Conservation (phyloP, 2,113 vertebrate species). For the Sinocyclocheilus anophthalmus region DNA sequence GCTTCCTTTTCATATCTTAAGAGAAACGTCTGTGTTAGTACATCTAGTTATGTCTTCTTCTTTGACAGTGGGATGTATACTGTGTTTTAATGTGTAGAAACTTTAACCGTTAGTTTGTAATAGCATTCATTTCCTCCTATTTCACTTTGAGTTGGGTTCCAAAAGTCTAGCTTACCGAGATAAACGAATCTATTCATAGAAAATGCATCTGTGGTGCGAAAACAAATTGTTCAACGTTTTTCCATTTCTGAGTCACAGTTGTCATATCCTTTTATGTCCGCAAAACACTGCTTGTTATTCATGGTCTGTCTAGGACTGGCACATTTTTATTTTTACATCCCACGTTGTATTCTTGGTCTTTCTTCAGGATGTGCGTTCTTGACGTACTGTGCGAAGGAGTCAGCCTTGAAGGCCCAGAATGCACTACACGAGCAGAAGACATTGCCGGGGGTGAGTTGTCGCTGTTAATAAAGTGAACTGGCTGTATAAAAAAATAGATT, state of each 20-base stretch:
- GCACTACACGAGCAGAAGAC: conserved; percentile 81
- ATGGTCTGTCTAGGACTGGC: conserved; percentile 2
- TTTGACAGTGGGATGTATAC: not conserved
- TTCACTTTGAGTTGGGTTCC: not conserved
- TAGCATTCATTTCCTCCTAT: not conserved
- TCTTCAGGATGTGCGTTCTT: conserved; percentile 76
- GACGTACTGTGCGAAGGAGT: conserved; percentile 79
- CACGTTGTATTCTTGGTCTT: not conserved
- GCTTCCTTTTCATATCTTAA: conserved; percentile 16
- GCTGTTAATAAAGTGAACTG: conserved; percentile 7
- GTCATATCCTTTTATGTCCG: not conserved
- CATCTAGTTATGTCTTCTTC: not conserved
- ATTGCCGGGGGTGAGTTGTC: conserved; percentile 77
- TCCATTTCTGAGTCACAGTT: conserved; percentile 7
- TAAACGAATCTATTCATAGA: not conserved
- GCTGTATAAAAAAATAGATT: conserved; percentile 1
- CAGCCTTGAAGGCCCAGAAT: conserved; percentile 81
- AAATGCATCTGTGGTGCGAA: not conserved
- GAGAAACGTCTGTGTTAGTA: not conserved
- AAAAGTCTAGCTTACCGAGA: not conserved
- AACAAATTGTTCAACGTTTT: not conserved
- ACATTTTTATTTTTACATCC: not conserved
- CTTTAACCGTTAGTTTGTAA: not conserved
- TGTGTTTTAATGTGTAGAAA: not conserved
- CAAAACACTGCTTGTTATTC: not conserved